Percentiles rank a stretch among this genome's conserved stretches.
Conservation (phyloP, 2,113 vertebrate species). For the Phalacrocorax aristotelis region DNA sequence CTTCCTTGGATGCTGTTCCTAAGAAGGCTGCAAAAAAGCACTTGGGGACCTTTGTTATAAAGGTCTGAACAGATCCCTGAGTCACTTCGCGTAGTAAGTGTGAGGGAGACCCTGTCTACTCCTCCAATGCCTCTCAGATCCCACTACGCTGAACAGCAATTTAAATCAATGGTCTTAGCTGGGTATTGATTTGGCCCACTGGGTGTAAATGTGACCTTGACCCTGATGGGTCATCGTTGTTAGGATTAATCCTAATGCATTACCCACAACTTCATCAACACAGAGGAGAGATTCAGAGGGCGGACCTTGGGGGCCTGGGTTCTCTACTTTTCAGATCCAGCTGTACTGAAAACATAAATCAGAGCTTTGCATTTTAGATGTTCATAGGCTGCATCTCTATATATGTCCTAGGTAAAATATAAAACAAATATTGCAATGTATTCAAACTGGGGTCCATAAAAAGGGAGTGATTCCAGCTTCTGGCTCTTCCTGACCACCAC, state of each 20-base stretch:
- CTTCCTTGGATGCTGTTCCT: neutral
- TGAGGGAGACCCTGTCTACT: neutral
- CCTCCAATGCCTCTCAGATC: neutral
- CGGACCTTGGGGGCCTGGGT: neutral
- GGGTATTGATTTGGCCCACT: neutral
- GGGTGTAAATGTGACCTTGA: slow-evolving; percentile 18
- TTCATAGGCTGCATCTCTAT: neutral
- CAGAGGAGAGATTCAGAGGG: neutral
- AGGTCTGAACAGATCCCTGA: neutral
- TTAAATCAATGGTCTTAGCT: neutral
- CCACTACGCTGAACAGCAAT: neutral
- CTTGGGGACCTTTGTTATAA: neutral
- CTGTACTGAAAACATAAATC: neutral
- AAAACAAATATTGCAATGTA: neutral
- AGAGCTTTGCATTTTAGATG: neutral
- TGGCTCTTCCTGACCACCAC: neutral
- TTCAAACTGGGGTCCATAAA: neutral
- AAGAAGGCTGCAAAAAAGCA: neutral
- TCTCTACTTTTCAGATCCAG: neutral
- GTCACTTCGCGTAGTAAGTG: neutral
- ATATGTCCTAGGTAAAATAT: neutral
- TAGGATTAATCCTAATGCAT: neutral
- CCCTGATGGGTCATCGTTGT: neutral
- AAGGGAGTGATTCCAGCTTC: neutral
- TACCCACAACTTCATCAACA: neutral